Evolutionary conservation across 2,888 invertebrate genomes (phyloP), one percentile per base, ranked within the genome.

Genomic region (Chelonus formosanus): DNA sequence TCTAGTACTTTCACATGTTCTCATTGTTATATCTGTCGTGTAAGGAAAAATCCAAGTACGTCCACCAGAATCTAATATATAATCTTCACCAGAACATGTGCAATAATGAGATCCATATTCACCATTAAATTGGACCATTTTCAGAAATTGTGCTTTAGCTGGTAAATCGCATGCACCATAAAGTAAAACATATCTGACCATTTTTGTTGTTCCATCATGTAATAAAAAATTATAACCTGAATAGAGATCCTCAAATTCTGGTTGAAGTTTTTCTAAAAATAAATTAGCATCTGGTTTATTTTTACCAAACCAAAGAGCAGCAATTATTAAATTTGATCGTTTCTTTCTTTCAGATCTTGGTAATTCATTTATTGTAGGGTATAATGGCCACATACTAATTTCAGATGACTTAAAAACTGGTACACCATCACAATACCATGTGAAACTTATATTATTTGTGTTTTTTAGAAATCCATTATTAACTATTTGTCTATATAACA

Each of bases 151-250:
- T 3, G 61, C 47, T 58, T 70, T 68, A 5, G 67, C 68, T 48
- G 70, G 70, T 8, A 68, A 10, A 64, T 70, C 70, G 20, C 65
- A 62, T n/a, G 65, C 62, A 10, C 68, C 68, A 32, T 50, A 35
- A 8, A 61, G 44, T 35, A 67, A 60, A 3, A 67, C 63, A 3
- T 57, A 61, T 54, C 36, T 36, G 34, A 69, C n/a, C n/a, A n/a
- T 63, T 5, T 52, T 52, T 40, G 64, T 67, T 47, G 5, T 36
- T 10, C 40, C 10, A 5, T 55, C 20, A 4, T 36, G n/a, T 20
- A 8, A 10, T 35, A 44, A 10, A 45, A 10, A 31, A 2, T 47
- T 7, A 31, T 54, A 3, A 32, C 54, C 40, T 31, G 50, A 56
- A n/a, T 3, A 4, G 5, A 57, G 8, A 6, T 35, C 32, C 6